These are phyloP conservation scores for Sphinx pinastri DNA, from an alignment of 2,888 invertebrate species.

Conservation along the genomic window DNA sequence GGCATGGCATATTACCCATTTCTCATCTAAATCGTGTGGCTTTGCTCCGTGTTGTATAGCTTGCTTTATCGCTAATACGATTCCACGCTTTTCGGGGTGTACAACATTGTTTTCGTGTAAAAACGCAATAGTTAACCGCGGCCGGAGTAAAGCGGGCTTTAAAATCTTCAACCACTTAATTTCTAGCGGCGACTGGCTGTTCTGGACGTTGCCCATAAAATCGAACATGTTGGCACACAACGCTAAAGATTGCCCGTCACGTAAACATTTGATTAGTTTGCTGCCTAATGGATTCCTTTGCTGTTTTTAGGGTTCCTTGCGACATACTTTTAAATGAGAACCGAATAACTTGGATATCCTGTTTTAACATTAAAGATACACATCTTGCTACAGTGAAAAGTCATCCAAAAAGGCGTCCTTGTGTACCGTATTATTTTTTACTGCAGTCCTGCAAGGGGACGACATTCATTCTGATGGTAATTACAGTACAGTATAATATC, in stretches of 20 bases:
- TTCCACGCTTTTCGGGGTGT: conserved; percentile 38
- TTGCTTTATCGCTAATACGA: conserved; percentile 62
- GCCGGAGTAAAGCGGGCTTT: conserved; percentile 50
- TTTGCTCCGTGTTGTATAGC: conserved; percentile 57
- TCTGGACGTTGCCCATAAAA: conserved; percentile 52
- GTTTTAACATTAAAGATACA: too few relatives aligned
- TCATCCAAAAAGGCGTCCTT: too few relatives aligned
- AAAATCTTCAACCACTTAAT: conserved; percentile 61
- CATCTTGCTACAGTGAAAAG: too few relatives aligned
- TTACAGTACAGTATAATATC: too few relatives aligned
- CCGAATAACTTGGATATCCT: not conserved
- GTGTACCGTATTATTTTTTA: too few relatives aligned
- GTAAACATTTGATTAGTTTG: conserved; percentile 53
- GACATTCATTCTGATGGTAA: too few relatives aligned
- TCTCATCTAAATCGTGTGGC: conserved; percentile 71
- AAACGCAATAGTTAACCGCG: conserved; percentile 57
- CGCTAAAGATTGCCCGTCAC: conserved; percentile 44
- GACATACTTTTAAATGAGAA: not conserved
- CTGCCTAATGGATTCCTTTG: conserved; percentile 51
- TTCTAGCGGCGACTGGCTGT: conserved; percentile 46
- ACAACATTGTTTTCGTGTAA: conserved; percentile 56
- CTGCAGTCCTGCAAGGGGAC: too few relatives aligned
- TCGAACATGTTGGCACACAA: conserved; percentile 47
- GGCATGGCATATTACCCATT: conserved; percentile 63
- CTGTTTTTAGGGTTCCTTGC: conserved; percentile 40